Evolutionary conservation across 1,140 invertebrate species (phyloP), one percentile per base, ranked within the genome.

Genomic region (Drosophila orosa): DNA sequence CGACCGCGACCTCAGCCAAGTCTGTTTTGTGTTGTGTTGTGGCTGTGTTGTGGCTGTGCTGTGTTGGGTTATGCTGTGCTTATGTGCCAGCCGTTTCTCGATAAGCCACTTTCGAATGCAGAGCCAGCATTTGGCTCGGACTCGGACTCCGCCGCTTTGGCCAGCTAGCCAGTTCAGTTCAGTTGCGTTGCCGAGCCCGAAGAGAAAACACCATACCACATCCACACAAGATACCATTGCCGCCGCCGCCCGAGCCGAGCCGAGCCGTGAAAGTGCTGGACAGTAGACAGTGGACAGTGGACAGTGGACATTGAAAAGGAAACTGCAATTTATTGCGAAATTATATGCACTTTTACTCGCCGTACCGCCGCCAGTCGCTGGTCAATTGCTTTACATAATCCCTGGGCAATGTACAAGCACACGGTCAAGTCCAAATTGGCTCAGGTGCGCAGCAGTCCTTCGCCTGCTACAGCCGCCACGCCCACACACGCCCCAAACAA

Each of bases 21-120:
- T 82, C 62, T 62, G 72, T 66, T 17, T 42, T 27, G 48, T 50
- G 58, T 55, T 35, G 31, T 44, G 19, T 22, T 47, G 25, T 19
- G 24, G 48, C 9, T 39, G 37, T 10, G 45, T 25, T 27, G 25
- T 58, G 22, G 22, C 25, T 74, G 60, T 12, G 45, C 40, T 52
- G 56, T 40, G 48, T 31, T 52, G 48, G 48, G 48, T 33, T 52
- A 52, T 68, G 24, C 31, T 72, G 50, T 68, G 44, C 62, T 44
- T 24, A 45, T 48, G 60, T 65, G 65, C 60, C 65, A 68, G 62
- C 74, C 59, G 50, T 71, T 78, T 86, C 82, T 85, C 78, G 82
- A 87, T 86, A 87, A 86, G 83, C 83, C 83, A 86, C 83, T 86
- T 86, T 86, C 84, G 84, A 86, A 86, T 86, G 83, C 83, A 89